Evolutionary conservation across 2,888 invertebrate species (phyloP), one percentile per base, ranked within the genome.

Genomic region (Metallyticus violacea): DNA sequence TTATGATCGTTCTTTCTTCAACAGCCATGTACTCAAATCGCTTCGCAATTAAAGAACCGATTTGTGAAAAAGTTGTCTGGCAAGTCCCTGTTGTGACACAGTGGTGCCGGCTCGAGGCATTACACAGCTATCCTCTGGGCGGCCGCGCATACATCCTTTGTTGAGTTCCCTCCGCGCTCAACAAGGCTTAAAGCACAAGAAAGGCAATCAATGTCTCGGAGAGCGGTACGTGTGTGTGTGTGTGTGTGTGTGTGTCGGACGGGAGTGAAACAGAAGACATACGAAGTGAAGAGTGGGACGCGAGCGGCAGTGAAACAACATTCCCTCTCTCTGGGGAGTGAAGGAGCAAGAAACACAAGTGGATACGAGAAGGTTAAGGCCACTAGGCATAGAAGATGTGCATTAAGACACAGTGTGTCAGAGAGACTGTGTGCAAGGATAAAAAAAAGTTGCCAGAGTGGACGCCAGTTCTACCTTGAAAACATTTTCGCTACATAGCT

Each of bases 321-420:
- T 62, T 62, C 40, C 15, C 40, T 62, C 40, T 62, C 40, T 62
- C 40, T 62, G 15, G 40, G 40, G 4, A 22, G 9, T 9, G 22
- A 62, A 22, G 40, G 40, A 22, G 15, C 40, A 62, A 62, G 40
- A 62, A 22, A 62, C 40, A 62, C 40, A 62, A 62, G 40, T 62
- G 22, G 40, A 22, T 62, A 62, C 40, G 15, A 62, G 40, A 62
- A 62, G 40, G 40, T 62, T 62, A 62, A 62, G 40, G 40, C 40
- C 40, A 62, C 40, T 62, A 62, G 40, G 40, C 40, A 62, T 28
- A 80, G 82, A 83, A 83, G 28, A n/a, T n/a, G 83, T 83, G 83
- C 83, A 83, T 83, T 83, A 83, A 83, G 77, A 77, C 22, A 27
- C n/a, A 30, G 81, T 80, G 83, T 83, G 83, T 77, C 26, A 83